Conservation (phyloP, 2,888 invertebrate species). For the Ashinkailepas kermadecensis region DNA sequence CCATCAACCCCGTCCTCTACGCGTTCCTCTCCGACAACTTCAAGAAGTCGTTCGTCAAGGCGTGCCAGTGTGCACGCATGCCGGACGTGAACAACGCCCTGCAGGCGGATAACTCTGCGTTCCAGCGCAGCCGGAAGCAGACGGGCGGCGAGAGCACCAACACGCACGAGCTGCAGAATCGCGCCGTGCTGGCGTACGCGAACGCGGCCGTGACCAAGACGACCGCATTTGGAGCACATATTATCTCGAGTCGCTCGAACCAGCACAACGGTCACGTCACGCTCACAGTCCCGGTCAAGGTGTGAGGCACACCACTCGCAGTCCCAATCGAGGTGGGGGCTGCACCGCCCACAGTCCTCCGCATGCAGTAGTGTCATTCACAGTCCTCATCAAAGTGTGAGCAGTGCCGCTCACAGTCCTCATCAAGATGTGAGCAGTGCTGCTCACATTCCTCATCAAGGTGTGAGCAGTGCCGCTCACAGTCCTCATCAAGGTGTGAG, state of each 20-base stretch:
- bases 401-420: no score
- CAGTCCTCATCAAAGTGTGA: no score
- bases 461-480: no score
- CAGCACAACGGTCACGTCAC: not conserved
- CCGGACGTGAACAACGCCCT: constrained; percentile 76
- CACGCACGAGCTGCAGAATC: not conserved
- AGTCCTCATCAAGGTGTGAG: no score
- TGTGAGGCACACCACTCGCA: not conserved
- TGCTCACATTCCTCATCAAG: no score
- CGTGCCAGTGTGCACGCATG: constrained; percentile 79
- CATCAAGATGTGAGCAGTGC: no score
- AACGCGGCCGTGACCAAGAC: not conserved
- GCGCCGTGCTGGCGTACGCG: not conserved
- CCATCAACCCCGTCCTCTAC: constrained; percentile 74
- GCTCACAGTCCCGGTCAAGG: not conserved
- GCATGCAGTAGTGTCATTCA: no score
- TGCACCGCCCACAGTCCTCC: no score
- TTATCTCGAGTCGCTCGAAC: not conserved
- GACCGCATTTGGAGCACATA: not conserved
- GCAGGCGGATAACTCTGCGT: constrained; percentile 79
- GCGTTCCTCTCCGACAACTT: constrained; percentile 90
- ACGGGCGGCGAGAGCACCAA: not conserved
- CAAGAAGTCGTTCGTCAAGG: constrained; percentile 88
- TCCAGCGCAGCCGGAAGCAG: constrained; percentile 46
- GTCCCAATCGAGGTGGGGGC: no score